Percentiles rank a stretch among this genome's conserved stretches.
Conservation (phyloP, 2,888 invertebrate species). For the Eurytoma adleriae region DNA sequence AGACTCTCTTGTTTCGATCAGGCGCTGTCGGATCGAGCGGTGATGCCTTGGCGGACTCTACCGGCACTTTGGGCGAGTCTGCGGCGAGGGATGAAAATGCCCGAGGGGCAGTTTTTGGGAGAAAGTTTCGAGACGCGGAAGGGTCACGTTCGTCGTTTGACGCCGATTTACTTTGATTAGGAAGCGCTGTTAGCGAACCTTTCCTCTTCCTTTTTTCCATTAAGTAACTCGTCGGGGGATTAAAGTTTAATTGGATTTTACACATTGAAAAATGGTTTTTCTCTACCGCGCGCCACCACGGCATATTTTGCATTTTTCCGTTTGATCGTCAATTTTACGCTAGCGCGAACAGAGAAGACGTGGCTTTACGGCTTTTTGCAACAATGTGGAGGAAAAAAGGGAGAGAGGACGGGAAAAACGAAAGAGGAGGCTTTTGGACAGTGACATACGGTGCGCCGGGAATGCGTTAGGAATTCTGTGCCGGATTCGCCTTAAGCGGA, state of each 20-base stretch:
- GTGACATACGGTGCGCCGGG: constrained; percentile 13
- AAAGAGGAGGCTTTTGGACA: constrained; percentile 2
- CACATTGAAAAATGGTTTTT: not conserved
- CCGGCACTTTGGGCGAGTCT: too few relatives aligned
- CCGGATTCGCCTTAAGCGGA: constrained; percentile 19
- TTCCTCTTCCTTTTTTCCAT: not conserved
- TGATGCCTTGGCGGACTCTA: not conserved
- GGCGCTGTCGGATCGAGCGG: constrained; percentile 15
- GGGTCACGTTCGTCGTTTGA: constrained; percentile 26
- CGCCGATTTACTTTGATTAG: constrained; percentile 47
- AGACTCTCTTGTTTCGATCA: not conserved
- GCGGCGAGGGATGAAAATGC: not conserved
- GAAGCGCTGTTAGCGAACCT: constrained; percentile 16
- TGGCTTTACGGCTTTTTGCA: not conserved
- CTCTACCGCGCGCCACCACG: not conserved
- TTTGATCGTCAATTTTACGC: not conserved
- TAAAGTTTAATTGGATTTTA: constrained; percentile 21
- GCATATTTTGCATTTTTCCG: not conserved
- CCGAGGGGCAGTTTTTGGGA: constrained; percentile 28
- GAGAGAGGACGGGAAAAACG: constrained; percentile 7
- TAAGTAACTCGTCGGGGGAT: not conserved
- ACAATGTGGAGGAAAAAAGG: not conserved
- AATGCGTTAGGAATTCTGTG: constrained; percentile 11
- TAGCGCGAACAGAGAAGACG: not conserved
- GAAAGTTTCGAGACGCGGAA: constrained; percentile 14